Evolutionary conservation across 2,797 vertebrate species (phyloP), one percentile per base, ranked within the genome.

Genomic region (Bovichtus diacanthus): DNA sequence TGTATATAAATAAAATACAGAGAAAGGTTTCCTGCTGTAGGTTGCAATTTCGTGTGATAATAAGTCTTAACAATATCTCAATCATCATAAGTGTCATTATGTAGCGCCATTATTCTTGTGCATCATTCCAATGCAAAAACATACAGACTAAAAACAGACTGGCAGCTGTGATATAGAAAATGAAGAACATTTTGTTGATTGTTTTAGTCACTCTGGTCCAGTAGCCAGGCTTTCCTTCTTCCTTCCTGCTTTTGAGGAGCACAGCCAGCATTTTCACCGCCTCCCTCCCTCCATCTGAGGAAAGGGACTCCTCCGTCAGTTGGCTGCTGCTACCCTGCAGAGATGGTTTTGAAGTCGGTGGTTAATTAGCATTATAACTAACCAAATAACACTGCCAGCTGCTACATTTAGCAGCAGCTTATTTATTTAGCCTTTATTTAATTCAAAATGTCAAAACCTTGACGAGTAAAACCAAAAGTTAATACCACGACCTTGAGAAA

Each of bases 141-240:
- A 92, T 53, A 2, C 51, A 1, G 1, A 38, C 0, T 12, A 94
- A 76, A 73, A 94, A 94, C 13, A 82, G 0, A 29, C 4, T 4
- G 19, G 74, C 55, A 7, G 66, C 0, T n/a, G 6, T 66, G 15
- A 90, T 2, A 19, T 94, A 93, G 53, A 71, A 38, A 43, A 87
- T 4, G 0, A 88, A 67, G 68, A 90, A 94, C 3, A 43, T 54
- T 34, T 8, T 77, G 81, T 94, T 86, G 46, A 91, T 56, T 19
- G 21, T 74, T 65, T 19, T 29, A 7, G 90, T 79, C 62, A 84
- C 6, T 72, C 34, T 55, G 56, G 59, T 78, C 94, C 92, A 94
- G 81, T 84, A 81, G 7, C 72, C 65, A 3, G 51, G 21, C 31
- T 55, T 83, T 16, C 10, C 13, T 2, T 76, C 63, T 0, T 77